Base-by-base conservation (phyloP, 1,140 invertebrate species). In the Saccostrea echinata region DNA sequence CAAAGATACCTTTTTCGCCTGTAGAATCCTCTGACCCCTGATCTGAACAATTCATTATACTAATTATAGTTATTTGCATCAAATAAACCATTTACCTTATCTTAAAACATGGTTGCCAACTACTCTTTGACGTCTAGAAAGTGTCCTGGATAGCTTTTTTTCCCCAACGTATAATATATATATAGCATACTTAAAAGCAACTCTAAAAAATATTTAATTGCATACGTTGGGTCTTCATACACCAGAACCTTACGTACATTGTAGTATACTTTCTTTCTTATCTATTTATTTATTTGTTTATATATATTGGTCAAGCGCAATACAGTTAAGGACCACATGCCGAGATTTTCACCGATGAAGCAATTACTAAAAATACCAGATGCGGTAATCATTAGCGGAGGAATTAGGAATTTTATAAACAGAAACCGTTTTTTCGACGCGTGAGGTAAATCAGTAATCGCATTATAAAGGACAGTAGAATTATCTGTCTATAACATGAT, bases 371-470 rank as follows among this genome's bases (percentile, higher is more conserved):
- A 57, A 71, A 71, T 33, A n/a, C 24, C 68, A 71, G 68, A 71
- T 71, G 68, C 68, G 13, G 13, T 13, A 24, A 71, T 71, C 68
- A 71, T 71, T 71, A 71, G 68, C 27, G 16, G 68, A 8, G 30
- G 30, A 71, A 71, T 71, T 71, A 71, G 68, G 68, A 18, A 71
- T 71, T 71, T 71, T 71, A 71, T 71, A 71, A 71, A 71, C 68
- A 71, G 68, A 71, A 13, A 21, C 16, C 11, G 24, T 13, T 71
- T 71, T 11, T 0, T 30, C 24, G 13, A 16, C 30, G 68, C 27
- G 68, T 71, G 68, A 30, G 68, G 68, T 61, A 61, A 61, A 18
- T 16, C 57, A 18, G 57, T 18, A 18, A 18, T 61, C 57, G 8
- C n/a, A 24, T 6, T 24, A 3, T 43, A 3, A 43, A 43, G 35